Evolutionary conservation across 2,113 vertebrate genomes (phyloP).

Genomic region (Cariama cristata): DNA sequence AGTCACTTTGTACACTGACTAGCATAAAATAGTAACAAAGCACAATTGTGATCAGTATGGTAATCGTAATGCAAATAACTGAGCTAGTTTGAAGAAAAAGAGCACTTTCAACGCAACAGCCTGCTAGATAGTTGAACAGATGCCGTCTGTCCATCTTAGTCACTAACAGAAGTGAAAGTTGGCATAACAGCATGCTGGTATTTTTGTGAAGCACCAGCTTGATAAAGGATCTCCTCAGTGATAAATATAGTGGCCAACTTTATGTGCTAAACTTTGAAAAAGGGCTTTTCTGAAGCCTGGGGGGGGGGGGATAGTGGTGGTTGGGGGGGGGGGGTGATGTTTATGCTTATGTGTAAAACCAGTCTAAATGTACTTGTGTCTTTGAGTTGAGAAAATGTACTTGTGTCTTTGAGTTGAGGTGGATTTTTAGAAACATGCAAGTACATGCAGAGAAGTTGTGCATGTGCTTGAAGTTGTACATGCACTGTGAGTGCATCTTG

Average conservation of each 20-base stretch:
- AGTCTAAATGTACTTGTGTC: background rate
- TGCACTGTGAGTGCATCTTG: background rate
- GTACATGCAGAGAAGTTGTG: fast-evolving
- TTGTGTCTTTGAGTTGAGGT: background rate
- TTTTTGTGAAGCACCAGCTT: background rate
- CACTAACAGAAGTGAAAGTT: background rate
- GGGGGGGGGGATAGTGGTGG: fast-evolving
- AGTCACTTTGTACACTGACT: background rate
- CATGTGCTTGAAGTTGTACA: no score
- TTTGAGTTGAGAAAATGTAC: background rate
- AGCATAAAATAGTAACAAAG: background rate
- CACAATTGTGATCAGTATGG: fast-evolving
- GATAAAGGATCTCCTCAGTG: background rate
- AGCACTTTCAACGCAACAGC: background rate
- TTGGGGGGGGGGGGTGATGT: background rate
- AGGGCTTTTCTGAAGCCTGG: background rate
- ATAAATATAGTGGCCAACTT: background rate
- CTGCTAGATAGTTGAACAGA: conserved; percentile 3
- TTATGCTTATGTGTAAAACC: background rate
- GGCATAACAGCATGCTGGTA: background rate
- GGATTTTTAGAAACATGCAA: fast-evolving
- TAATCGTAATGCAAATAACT: background rate
- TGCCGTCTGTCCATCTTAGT: background rate
- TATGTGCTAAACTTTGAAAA: background rate
- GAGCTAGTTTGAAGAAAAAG: background rate